A percentile compares a stretch with the other conserved stretches of the same genome.
Evolutionary conservation across 2,888 invertebrate species (phyloP).

Genomic region (Auanema freiburgensis): DNA sequence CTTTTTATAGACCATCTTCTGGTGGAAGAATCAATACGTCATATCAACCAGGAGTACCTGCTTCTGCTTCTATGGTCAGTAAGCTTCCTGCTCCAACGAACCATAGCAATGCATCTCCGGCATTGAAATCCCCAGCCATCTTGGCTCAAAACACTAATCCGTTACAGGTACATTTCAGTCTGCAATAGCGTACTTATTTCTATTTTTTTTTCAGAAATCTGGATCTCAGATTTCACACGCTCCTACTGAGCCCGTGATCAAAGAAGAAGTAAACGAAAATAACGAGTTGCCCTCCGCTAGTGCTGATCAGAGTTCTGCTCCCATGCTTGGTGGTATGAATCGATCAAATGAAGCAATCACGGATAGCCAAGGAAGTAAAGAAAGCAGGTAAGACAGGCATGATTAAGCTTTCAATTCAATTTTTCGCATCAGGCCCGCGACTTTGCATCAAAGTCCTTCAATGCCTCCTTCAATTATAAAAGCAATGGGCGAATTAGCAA

Average conservation of each 20-base stretch:
- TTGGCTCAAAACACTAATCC: constrained; percentile 3
- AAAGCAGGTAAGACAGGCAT: no score
- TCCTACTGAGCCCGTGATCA: constrained; percentile 60
- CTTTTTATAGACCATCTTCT: not conserved
- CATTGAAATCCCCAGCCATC: constrained; percentile 14
- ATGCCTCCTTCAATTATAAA: constrained; percentile 60
- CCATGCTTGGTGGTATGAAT: not conserved
- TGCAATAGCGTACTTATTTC: not conserved
- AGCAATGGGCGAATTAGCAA: constrained; percentile 39
- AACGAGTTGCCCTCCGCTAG: constrained; percentile 32
- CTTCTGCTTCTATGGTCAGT: constrained; percentile 16
- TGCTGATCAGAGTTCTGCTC: constrained; percentile 18
- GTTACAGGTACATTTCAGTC: not conserved
- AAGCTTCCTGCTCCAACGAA: constrained; percentile 12
- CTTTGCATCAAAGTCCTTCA: constrained; percentile 60
- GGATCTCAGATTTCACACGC: constrained; percentile 60
- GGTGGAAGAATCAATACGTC: not conserved
- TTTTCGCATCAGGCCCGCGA: constrained; percentile 42
- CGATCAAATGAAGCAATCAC: no score
- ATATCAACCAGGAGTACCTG: constrained; percentile 13
- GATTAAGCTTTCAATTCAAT: not conserved
- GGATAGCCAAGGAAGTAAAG: no score
- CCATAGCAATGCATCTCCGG: not conserved
- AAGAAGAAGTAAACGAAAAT: constrained; percentile 61
- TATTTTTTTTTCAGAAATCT: constrained; percentile 41